A percentile compares a stretch with the other conserved stretches of the same genome.
phyloP scores from a whole-genome alignment of 2,797 vertebrate genomes.

The Zenarchopterus dispar region DNA sequence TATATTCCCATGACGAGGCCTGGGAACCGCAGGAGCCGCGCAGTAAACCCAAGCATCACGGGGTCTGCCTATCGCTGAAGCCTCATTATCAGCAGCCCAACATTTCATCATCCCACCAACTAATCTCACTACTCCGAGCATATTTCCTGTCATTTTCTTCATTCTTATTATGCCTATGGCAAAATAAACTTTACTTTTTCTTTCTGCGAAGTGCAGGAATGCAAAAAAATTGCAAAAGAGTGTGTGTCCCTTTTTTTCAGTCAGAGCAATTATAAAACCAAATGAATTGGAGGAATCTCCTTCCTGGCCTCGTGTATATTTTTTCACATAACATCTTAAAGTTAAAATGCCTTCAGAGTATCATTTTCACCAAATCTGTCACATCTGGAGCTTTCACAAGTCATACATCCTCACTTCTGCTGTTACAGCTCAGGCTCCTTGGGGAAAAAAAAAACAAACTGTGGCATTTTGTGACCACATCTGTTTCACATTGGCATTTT shows the following conservation, averaged over 20 bases:
- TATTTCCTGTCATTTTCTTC: slow-evolving; percentile 55
- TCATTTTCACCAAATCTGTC: background rate
- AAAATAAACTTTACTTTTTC: slow-evolving; percentile 23
- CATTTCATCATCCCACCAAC: slow-evolving; percentile 49
- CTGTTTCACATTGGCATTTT: slow-evolving; percentile 72
- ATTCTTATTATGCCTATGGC: slow-evolving; percentile 29
- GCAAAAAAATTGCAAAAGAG: slow-evolving; percentile 20
- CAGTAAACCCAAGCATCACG: slow-evolving; percentile 47
- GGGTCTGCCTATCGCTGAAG: slow-evolving; percentile 49
- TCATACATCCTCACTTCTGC: slow-evolving; percentile 46
- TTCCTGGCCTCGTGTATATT: slow-evolving; percentile 4
- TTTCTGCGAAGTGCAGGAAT: slow-evolving; percentile 11
- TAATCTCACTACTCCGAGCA: slow-evolving; percentile 35
- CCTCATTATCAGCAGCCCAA: slow-evolving; percentile 50
- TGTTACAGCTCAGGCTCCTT: slow-evolving; percentile 29
- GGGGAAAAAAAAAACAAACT: slow-evolving; percentile 6
- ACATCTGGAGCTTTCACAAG: slow-evolving; percentile 21
- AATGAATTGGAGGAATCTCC: slow-evolving; percentile 33
- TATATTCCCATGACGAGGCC: slow-evolving; percentile 47
- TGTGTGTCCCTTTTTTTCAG: background rate
- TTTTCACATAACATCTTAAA: slow-evolving; percentile 6
- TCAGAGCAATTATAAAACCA: slow-evolving; percentile 35
- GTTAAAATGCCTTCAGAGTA: slow-evolving; percentile 12
- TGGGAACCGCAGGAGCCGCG: slow-evolving; percentile 48
- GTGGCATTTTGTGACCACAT: slow-evolving; percentile 60